These are phyloP conservation scores for Ophioninae sp. DNA, from an alignment of 2,888 invertebrate species.

Conservation along the genomic window DNA sequence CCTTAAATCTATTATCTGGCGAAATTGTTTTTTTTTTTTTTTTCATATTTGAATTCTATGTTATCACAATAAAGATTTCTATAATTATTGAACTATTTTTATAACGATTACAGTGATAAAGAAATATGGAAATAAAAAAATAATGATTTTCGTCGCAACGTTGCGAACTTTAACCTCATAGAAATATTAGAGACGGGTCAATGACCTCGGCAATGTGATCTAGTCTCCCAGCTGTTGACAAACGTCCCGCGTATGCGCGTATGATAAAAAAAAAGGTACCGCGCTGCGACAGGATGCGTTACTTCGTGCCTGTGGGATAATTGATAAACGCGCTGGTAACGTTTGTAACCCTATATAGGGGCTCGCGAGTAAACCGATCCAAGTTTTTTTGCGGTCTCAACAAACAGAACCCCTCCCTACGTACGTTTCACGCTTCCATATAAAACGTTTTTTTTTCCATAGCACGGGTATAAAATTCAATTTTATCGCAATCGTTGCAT, in stretches of 20 bases:
- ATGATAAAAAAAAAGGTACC: conserved; percentile 48
- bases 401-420: conserved; percentile 60
- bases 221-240: conserved; percentile 16
- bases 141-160: too few species aligned
- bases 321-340: conserved; percentile 67
- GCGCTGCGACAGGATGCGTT: conserved; percentile 75
- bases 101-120: too few species aligned
- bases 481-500: background rate
- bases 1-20: too few species aligned
- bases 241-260: background rate
- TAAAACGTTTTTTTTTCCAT: conserved; percentile 13
- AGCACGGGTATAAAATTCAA: background rate
- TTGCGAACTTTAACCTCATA: too few species aligned
- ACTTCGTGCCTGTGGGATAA: conserved; percentile 72
- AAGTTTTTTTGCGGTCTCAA: conserved; percentile 53
- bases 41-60: too few species aligned
- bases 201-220: conserved; percentile 57
- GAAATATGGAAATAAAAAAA: too few species aligned
- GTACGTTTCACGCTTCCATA: conserved; percentile 3
- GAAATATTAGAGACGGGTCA: conserved; percentile 53
- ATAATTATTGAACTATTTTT: too few species aligned
- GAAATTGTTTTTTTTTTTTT: too few species aligned
- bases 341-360: conserved; percentile 51
- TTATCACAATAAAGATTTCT: too few species aligned
- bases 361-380: conserved; percentile 52